A percentile compares a stretch with the other conserved stretches of the same genome.
Evolutionary conservation across 1,140 invertebrate species (phyloP).

Genomic region (Carposina sasakii): DNA sequence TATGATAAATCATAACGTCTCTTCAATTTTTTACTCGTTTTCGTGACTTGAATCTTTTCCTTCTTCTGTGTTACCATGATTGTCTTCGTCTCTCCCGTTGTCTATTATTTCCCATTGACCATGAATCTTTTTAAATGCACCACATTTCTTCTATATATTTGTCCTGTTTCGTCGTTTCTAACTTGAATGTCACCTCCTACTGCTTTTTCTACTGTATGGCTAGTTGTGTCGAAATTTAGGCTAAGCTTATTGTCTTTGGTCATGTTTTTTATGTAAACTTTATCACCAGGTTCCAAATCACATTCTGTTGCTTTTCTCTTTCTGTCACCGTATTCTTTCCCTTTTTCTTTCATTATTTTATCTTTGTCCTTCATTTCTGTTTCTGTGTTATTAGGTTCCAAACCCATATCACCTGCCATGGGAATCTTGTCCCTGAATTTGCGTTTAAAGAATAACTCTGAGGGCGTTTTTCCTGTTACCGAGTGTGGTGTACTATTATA

Average conservation of each 20-base stretch:
- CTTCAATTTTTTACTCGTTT: too few species aligned
- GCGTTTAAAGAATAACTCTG: conserved; percentile 37
- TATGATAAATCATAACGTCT: too few species aligned
- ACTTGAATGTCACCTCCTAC: too few species aligned
- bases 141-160: too few species aligned
- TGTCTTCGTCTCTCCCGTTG: too few species aligned
- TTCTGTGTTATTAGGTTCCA: background rate
- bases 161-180: too few species aligned
- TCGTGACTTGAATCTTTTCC: too few species aligned
- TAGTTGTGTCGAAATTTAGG: too few species aligned
- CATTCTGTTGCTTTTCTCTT: conserved; percentile 3
- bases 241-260: conserved; percentile 7
- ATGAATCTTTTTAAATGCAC: too few species aligned
- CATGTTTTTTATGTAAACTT: conserved; percentile 9
- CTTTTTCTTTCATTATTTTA: conserved; percentile 4
- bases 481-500: conserved; percentile 35
- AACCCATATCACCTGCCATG: background rate
- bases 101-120: too few species aligned
- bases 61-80: too few species aligned
- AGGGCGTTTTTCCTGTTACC: conserved; percentile 33
- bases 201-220: too few species aligned
- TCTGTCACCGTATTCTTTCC: background rate
- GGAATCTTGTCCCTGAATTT: conserved; percentile 23
- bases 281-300: conserved; percentile 1
- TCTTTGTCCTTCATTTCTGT: background rate